Evolutionary conservation across 2,888 invertebrate species (phyloP), one percentile per base, ranked within the genome.

Genomic region (Drosophila nigricruria): DNA sequence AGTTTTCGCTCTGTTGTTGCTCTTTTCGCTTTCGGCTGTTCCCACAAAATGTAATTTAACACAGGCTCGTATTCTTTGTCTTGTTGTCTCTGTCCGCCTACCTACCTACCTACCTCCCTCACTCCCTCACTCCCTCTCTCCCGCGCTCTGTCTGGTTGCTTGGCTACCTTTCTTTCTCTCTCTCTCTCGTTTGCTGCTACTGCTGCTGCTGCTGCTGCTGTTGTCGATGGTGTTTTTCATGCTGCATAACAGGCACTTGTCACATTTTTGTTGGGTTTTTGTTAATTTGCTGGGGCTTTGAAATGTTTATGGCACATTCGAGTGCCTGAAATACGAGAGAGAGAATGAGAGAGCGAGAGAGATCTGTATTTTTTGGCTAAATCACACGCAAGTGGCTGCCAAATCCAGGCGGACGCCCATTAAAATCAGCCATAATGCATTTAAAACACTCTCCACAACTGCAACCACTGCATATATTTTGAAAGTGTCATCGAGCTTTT

Each of bases 251-350:
- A 42, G 53, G 63, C 63, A 70, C 71, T 69, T 70, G 69, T 38
- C 71, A 61, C 53, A 71, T 62, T 71, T 61, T 47, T 40, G 45
- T 47, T 40, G 45, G 63, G 53, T 61, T 67, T 69, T 53, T 70
- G 71, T 71, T 71, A 53, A 70, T 61, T 62, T 61, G 53, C 36
- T 1, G 49, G 49, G 53, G 40, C 53, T 71, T 71, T 54, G 42
- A 71, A 62, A 70, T 70, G 71, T 70, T 70, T 54, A 49, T 70
- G 69, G 71, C 71, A 71, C 42, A 54, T 70, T 70, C 53, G 49
- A 70, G 69, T 70, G 69, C 18, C 71, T 60, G 42, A 49, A 38
- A 27, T 38, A 30, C 16, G 30, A 49, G 27, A 43, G 6, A 14
- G 5, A 20, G 20, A 20, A 5, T 1, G 40, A 12, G 5, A 20